phyloP scores from a whole-genome alignment of 2,888 invertebrate genomes.

The Cephonodes hylas region DNA sequence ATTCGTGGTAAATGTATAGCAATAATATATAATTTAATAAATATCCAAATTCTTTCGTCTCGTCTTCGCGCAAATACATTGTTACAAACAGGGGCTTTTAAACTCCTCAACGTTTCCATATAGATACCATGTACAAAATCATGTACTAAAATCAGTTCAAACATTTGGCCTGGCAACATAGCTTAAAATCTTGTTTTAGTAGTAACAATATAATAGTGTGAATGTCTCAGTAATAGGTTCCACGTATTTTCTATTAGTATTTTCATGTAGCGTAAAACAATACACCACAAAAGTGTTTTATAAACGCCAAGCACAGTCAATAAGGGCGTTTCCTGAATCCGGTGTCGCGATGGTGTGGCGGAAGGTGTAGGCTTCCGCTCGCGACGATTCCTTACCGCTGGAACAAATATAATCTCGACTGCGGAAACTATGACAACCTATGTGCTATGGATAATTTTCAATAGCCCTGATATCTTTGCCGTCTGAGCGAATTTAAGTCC shows the following conservation, averaged over 20 bases:
- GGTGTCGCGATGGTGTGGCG: conserved; percentile 4
- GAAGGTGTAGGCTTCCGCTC: conserved; percentile 4
- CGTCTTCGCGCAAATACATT: too few relatives aligned
- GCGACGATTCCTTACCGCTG: neutral
- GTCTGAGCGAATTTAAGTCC: neutral
- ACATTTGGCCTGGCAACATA: too few relatives aligned
- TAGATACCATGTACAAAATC: too few relatives aligned
- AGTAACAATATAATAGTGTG: too few relatives aligned
- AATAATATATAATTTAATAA: too few relatives aligned
- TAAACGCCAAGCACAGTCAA: neutral
- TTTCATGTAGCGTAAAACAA: neutral
- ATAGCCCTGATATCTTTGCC: neutral
- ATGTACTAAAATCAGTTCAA: too few relatives aligned
- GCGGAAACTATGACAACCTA: neutral
- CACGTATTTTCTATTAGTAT: neutral
- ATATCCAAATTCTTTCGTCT: too few relatives aligned
- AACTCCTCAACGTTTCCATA: too few relatives aligned
- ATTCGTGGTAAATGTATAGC: too few relatives aligned
- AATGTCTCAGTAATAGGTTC: neutral
- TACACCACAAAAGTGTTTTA: neutral
- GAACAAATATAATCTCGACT: neutral
- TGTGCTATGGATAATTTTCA: neutral
- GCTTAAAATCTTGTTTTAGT: too few relatives aligned
- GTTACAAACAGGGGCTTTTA: too few relatives aligned
- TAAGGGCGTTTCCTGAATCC: conserved; percentile 3